Evolutionary conservation across 2,797 vertebrate species (phyloP).

Genomic region (Adrianichthys oophorus): DNA sequence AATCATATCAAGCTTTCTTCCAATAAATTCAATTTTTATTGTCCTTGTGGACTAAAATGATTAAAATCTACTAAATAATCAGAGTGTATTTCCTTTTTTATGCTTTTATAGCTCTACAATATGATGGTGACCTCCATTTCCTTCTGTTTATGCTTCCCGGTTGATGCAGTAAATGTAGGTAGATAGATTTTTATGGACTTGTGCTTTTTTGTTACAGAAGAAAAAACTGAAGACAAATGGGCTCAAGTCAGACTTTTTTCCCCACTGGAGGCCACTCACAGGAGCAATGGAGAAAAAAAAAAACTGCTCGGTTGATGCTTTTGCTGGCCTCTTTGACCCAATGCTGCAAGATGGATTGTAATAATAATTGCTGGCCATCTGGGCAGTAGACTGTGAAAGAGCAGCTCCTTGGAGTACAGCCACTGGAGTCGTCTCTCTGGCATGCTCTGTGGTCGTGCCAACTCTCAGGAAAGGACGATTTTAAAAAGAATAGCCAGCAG

Average conservation of each 20-base stretch:
- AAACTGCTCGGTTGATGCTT: constrained; percentile 53
- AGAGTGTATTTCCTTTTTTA: constrained; percentile 59
- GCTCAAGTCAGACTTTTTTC: constrained; percentile 42
- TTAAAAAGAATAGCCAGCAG: constrained; percentile 25
- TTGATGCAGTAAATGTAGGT: constrained; percentile 18
- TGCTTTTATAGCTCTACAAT: constrained; percentile 39
- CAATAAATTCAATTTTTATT: constrained; percentile 58
- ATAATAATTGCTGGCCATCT: constrained; percentile 74
- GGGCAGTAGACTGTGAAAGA: constrained; percentile 71
- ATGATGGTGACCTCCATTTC: constrained; percentile 37
- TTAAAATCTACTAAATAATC: constrained; percentile 66
- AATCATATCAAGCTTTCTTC: constrained; percentile 68
- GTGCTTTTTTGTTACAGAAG: constrained; percentile 19
- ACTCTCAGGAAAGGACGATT: constrained; percentile 48
- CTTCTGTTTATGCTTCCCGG: constrained; percentile 42
- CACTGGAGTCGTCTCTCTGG: constrained; percentile 50
- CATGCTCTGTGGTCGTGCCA: constrained; percentile 30
- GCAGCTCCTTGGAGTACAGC: constrained; percentile 64
- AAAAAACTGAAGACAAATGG: constrained; percentile 19
- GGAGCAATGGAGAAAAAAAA: constrained; percentile 30
- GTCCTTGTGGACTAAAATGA: constrained; percentile 53
- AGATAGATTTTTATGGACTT: constrained; percentile 5
- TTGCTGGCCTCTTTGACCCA: constrained; percentile 51
- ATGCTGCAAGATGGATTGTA: constrained; percentile 62
- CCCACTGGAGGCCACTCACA: constrained; percentile 26